phyloP scores from a whole-genome alignment of 2,797 vertebrate genomes.

The Spinibarbus caldwelli region DNA sequence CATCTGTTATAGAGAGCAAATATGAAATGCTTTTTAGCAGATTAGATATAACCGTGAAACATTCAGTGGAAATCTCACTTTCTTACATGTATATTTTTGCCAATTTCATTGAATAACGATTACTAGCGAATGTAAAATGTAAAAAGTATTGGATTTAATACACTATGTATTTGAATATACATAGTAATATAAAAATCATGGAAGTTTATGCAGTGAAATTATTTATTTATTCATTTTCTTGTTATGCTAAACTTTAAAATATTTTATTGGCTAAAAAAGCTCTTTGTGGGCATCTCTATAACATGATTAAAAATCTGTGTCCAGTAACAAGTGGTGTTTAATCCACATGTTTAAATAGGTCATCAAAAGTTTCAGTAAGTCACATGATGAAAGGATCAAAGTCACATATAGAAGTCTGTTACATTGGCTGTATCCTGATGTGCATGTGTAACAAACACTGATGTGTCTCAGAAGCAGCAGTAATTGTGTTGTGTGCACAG shows the following conservation, averaged over 20 bases:
- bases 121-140: not conserved
- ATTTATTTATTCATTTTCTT: no score
- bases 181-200: no score
- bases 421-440: not conserved
- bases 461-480: slow-evolving; percentile 4
- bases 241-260: no score
- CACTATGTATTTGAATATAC: no score
- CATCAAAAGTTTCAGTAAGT: not conserved
- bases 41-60: not conserved
- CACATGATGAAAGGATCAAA: not conserved
- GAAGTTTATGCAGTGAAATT: no score
- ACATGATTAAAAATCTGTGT: no score
- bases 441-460: not conserved
- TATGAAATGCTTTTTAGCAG: not conserved
- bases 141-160: no score
- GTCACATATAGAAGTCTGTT: not conserved
- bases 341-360: no score
- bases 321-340: no score
- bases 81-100: not conserved
- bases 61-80: not conserved
- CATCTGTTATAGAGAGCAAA: not conserved
- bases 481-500: slow-evolving; percentile 49
- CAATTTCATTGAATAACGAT: not conserved
- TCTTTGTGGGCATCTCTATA: no score
- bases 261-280: no score